Percentiles rank a stretch among this genome's conserved stretches.
Evolutionary conservation across 2,113 vertebrate species (phyloP).

Genomic region (Sminthopsis crassicaudata): DNA sequence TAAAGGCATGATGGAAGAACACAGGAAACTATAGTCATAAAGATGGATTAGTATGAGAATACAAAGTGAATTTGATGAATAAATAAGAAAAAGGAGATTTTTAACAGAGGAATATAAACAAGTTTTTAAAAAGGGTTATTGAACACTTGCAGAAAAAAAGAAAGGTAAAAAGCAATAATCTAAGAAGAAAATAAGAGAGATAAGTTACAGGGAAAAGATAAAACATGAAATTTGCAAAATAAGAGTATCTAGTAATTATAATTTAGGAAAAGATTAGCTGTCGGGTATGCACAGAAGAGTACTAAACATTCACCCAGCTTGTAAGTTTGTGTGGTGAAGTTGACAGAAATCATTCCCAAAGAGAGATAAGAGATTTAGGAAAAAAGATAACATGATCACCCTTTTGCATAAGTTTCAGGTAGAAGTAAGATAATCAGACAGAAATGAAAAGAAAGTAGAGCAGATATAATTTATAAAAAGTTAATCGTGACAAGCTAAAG

Average conservation of each 20-base stretch:
- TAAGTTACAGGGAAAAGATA: not conserved
- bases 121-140: not conserved
- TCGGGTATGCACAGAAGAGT: not conserved
- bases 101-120: not conserved
- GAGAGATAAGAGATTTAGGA: not conserved
- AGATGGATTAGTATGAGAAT: not conserved
- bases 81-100: not conserved
- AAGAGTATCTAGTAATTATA: not conserved
- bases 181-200: not conserved
- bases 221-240: not conserved
- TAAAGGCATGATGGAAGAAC: not conserved
- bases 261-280: not conserved
- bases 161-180: not conserved
- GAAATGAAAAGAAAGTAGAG: not conserved
- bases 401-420: not conserved
- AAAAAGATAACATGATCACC: not conserved
- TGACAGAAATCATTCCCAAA: not conserved
- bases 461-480: not conserved
- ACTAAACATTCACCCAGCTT: not conserved
- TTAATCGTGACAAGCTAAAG: not conserved
- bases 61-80: not conserved
- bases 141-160: not conserved
- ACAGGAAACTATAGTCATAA: not conserved
- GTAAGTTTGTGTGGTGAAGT: not conserved
- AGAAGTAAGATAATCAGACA: not conserved